Conservation (phyloP, 1,140 invertebrate genomes). For the Limonius californicus region DNA sequence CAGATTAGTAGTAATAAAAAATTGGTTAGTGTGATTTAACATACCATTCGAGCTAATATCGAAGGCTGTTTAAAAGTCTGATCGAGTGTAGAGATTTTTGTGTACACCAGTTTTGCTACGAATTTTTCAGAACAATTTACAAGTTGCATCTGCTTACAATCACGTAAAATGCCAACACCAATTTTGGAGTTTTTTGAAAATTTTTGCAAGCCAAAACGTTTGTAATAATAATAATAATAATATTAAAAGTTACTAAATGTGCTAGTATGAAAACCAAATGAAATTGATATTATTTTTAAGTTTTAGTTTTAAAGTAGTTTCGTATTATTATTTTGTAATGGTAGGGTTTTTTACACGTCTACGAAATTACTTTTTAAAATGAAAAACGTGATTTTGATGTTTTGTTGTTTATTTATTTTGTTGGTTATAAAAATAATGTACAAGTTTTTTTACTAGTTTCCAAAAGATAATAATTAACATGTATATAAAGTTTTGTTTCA, state of each 20-base stretch:
- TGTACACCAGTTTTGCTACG: too few relatives aligned
- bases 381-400: not conserved
- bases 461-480: not conserved
- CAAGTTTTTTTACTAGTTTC: not conserved
- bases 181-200: not conserved
- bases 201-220: not conserved
- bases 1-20: too few relatives aligned
- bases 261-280: constrained; percentile 12
- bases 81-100: too few relatives aligned
- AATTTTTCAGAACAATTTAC: too few relatives aligned
- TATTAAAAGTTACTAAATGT: not conserved
- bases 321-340: not conserved
- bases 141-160: too few relatives aligned
- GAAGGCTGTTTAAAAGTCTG: too few relatives aligned
- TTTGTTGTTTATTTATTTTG: constrained; percentile 10
- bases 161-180: too few relatives aligned
- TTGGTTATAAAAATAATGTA: not conserved
- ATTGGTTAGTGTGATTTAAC: too few relatives aligned
- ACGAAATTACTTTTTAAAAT: not conserved
- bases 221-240: not conserved
- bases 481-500: constrained; percentile 1
- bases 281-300: constrained; percentile 10
- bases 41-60: too few relatives aligned
- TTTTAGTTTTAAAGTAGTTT: not conserved
- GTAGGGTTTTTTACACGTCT: not conserved